Base-by-base conservation (phyloP, 1,140 invertebrate genomes). In the Akabosia matsudoensis region DNA sequence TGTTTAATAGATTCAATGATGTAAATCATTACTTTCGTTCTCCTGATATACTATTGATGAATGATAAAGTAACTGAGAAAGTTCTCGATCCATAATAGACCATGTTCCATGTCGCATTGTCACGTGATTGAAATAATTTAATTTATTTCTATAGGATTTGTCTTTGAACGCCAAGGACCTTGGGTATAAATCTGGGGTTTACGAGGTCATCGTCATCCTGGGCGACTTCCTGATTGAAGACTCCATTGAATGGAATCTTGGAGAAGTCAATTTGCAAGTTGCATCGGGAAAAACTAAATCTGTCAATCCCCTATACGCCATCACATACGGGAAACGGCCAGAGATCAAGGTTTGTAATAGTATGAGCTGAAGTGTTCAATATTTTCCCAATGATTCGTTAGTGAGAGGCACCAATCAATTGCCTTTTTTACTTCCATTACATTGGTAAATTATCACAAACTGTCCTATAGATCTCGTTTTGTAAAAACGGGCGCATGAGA, bases 181-280 rank as follows among this genome's bases (percentile, higher is more conserved):
- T 82, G 88, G 88, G 45, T 87, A 90, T 78, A 84, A 89, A 24
- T 93, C 91, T 75, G 96, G 95, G 56, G 84, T 88, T 33, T 97
- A 97, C 85, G 88, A 90, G 76, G 85, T 98, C 56, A 91, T 93
- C 82, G 83, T 99, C 45, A 92, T 97, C 76, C 86, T 98, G 76
- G 97, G 96, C 28, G 97, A 99, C 88, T 89, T 93, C 74, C 88
- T 95, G 2, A 88, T 97, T 45, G 91, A 92, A 70, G 97, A 97
- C 86, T 92, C 96, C 10, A 89, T 98, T 78, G 87, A 90, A 22
- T 99, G 97, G 95, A 85, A 87, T 64, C 79, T 99, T 31, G 94
- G 90, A 52, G 90, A 91, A 79, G 86, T 96, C 1, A 88, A 87
- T 78, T 85, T 97, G 26, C 93, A 91, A 84, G 92, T 95, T 82